Evolutionary conservation across 2,888 invertebrate species (phyloP).

Genomic region (Ichneumoninae sp.): DNA sequence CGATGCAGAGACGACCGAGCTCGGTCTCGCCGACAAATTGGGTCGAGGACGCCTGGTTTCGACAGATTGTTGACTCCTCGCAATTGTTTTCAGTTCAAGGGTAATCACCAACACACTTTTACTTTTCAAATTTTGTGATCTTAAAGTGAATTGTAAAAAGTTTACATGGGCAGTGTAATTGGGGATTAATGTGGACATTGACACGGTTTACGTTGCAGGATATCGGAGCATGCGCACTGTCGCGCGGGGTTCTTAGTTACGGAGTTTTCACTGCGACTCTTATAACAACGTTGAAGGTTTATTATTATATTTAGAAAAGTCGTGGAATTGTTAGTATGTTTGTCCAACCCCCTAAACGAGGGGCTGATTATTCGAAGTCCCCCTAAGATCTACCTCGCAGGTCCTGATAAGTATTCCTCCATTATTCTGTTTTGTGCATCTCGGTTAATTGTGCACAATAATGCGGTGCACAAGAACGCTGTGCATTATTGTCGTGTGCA

Average conservation of each 20-base stretch:
- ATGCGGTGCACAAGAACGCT: no score
- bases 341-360: no score
- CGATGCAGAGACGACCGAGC: conserved; percentile 17
- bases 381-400: no score
- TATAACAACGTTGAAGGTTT: neutral
- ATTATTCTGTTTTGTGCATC: no score
- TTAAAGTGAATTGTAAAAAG: neutral
- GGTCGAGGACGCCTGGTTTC: conserved; percentile 69
- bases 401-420: no score
- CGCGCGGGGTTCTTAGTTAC: neutral
- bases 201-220: neutral
- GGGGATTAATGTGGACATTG: neutral
- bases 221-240: neutral
- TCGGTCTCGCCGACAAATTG: conserved; percentile 52
- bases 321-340: neutral
- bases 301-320: neutral
- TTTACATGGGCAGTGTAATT: conserved; percentile 6
- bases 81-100: conserved; percentile 70
- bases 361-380: no score
- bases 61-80: conserved; percentile 64
- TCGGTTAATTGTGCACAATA: no score
- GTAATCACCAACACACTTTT: conserved; percentile 58
- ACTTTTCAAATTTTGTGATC: conserved; percentile 33
- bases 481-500: no score
- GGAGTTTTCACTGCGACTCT: neutral